phyloP scores from a whole-genome alignment of 1,140 invertebrate genomes.

The Anastatus disparis region DNA sequence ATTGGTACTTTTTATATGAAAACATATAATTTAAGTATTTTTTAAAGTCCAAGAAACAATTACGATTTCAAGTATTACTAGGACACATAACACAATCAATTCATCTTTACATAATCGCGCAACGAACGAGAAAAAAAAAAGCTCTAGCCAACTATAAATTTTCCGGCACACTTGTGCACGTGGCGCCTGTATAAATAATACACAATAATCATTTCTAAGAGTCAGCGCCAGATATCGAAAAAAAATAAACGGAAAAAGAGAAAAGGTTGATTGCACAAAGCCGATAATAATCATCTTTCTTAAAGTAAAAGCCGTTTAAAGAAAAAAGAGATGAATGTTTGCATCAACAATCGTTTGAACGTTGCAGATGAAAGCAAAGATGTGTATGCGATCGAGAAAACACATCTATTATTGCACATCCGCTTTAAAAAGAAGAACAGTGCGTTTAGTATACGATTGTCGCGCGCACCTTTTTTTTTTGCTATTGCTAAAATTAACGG shows the following conservation, averaged over 20 bases:
- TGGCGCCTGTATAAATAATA: no score
- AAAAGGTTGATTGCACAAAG: background rate
- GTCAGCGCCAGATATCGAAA: no score
- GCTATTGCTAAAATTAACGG: conserved; percentile 38
- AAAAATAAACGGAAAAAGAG: conserved; percentile 51
- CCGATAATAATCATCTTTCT: background rate
- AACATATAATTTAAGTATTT: no score
- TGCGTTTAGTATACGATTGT: conserved; percentile 32
- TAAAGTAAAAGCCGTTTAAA: conserved; percentile 19
- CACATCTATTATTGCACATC: conserved; percentile 39
- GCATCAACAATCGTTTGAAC: conserved; percentile 37
- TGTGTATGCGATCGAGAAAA: no score
- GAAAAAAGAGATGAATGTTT: background rate
- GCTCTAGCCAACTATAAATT: no score
- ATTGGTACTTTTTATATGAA: no score
- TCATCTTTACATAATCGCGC: no score
- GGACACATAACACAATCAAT: no score
- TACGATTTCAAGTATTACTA: no score
- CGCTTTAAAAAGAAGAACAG: background rate
- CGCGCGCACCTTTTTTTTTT: conserved; percentile 33
- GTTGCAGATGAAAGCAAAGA: conserved; percentile 21
- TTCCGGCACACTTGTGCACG: no score
- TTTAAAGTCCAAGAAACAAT: no score
- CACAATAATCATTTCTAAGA: no score
- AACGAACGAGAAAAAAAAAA: background rate